These are phyloP conservation scores for Mesoclemmys tuberculata DNA, from an alignment of 2,113 vertebrate species.

Conservation along the genomic window DNA sequence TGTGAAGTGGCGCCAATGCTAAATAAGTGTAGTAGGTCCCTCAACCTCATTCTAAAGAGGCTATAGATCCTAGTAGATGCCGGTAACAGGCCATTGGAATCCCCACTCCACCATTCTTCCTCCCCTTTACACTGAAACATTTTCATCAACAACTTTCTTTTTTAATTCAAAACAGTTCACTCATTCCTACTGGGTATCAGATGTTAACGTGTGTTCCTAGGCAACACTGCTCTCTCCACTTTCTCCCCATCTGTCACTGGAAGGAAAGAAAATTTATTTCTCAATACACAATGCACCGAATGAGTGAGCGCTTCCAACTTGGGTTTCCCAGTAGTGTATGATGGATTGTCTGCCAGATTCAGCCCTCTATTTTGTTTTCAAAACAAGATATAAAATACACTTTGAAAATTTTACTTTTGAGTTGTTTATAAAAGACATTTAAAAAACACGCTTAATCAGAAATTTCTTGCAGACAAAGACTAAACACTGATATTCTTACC, in stretches of 20 bases:
- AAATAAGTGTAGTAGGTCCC: background rate
- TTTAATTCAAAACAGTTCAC: background rate
- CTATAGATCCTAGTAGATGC: background rate
- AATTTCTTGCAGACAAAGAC: slow-evolving; percentile 49
- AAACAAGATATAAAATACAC: background rate
- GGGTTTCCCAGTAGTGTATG: background rate
- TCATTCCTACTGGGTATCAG: background rate
- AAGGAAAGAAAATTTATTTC: slow-evolving; percentile 14
- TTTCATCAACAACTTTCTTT: background rate
- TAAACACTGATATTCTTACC: slow-evolving; percentile 41
- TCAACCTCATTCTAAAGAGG: background rate
- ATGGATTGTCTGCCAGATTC: background rate
- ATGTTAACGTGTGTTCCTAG: background rate
- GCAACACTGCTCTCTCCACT: slow-evolving; percentile 18
- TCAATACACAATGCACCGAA: background rate
- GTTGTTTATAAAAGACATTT: background rate
- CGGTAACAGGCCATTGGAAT: background rate
- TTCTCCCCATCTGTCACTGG: background rate
- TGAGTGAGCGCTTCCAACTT: accelerated
- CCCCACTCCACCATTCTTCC: too few relatives aligned
- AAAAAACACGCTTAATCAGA: background rate
- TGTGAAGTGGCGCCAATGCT: accelerated
- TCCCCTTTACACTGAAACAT: accelerated
- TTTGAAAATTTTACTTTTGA: background rate
- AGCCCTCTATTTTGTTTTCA: background rate